Evolutionary conservation across 2,888 invertebrate species (phyloP).

Genomic region (Caenorhabditis plicata): DNA sequence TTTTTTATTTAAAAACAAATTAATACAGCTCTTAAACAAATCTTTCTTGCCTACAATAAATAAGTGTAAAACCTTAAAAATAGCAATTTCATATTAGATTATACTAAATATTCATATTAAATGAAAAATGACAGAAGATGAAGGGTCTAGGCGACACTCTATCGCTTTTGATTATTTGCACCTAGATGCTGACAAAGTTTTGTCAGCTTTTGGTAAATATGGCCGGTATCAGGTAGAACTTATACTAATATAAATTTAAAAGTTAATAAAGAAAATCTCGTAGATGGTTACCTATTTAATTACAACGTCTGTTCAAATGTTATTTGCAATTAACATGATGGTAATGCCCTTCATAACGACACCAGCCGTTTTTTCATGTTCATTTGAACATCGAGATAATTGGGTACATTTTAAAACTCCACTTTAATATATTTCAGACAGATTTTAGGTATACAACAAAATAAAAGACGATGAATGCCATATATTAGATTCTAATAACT

Average conservation of each 20-base stretch:
- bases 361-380: slow-evolving; percentile 40
- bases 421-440: neutral
- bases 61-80: too few relatives aligned
- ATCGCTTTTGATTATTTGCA: slow-evolving; percentile 36
- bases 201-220: slow-evolving; percentile 57
- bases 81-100: too few relatives aligned
- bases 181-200: slow-evolving; percentile 62
- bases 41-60: too few relatives aligned
- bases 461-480: slow-evolving; percentile 27
- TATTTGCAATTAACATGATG: slow-evolving; percentile 48
- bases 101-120: too few relatives aligned
- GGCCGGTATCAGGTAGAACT: slow-evolving; percentile 57
- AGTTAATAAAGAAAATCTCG: neutral
- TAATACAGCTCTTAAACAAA: too few relatives aligned
- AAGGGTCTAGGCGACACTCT: too few relatives aligned
- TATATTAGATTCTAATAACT: slow-evolving; percentile 25
- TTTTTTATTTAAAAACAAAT: too few relatives aligned
- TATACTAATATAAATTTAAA: neutral
- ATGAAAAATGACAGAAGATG: too few relatives aligned
- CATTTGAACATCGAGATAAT: slow-evolving; percentile 2
- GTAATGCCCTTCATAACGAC: slow-evolving; percentile 60
- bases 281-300: slow-evolving; percentile 48
- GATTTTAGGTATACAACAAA: slow-evolving; percentile 15
- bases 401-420: slow-evolving; percentile 2
- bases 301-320: slow-evolving; percentile 35